Evolutionary conservation across 2,797 vertebrate species (phyloP), one percentile per base, ranked within the genome.

Genomic region (Coreius guichenoti): DNA sequence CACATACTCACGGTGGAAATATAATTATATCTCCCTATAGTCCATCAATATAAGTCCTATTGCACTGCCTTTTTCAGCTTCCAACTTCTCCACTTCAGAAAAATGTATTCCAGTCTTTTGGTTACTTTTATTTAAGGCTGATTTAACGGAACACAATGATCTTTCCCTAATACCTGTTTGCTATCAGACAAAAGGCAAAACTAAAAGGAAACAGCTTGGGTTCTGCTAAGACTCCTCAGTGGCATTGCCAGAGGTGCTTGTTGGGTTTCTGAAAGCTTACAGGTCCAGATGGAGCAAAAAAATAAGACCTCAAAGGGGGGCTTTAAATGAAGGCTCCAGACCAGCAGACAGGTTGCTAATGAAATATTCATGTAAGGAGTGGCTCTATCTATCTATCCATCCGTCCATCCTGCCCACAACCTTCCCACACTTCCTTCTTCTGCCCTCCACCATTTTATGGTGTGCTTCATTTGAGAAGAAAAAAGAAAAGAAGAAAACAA

Each of bases 291-390:
- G 91, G 87, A 88, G 87, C 74, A 87, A 87, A 88, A 65, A 87
- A 89, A 86, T 58, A 84, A 87, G 87, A 89, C 88, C 90, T 92
- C 86, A 84, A 86, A 89, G 90, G 77, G 84, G 85, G 78, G 75
- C 87, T 90, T 88, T 91, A 89, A 90, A 90, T 83, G 88, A 83
- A 89, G 81, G 86, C 86, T 77, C 86, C 73, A 77, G 82, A 89
- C 86, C 85, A 87, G 88, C 86, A 88, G 89, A 91, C 91, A 92
- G 90, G 91, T 91, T 92, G 90, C 90, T 91, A 88, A 91, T 92
- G 81, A 91, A 92, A 91, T 89, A 92, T 92, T 90, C 90, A 92
- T 87, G 86, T 86, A 87, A 89, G 90, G 88, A 89, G 88, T 88
- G 86, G 88, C 87, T 80, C 83, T 90, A 76, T 83, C 80, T 85